phyloP scores from a whole-genome alignment of 2,113 vertebrate species.

The Megalops atlanticus region DNA sequence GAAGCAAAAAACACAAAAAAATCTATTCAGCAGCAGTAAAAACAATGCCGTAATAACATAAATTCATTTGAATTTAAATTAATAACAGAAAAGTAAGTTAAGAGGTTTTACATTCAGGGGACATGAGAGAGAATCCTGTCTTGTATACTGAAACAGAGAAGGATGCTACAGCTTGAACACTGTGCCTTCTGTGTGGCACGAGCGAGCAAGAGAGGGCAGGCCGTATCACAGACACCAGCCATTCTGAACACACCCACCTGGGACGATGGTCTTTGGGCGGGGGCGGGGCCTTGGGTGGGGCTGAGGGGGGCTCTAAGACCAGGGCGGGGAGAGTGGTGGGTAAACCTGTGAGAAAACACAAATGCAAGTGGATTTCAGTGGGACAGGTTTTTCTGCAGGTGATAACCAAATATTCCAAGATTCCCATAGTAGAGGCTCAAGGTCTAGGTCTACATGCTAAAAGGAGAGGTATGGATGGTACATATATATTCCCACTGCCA shows the following conservation, averaged over 20 bases:
- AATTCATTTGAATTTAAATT: not conserved
- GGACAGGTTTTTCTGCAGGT: not conserved
- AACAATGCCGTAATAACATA: no score
- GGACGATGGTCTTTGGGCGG: constrained; percentile 61
- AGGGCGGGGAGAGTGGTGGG: not conserved
- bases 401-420: no score
- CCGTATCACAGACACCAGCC: not conserved
- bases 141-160: not conserved
- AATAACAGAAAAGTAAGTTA: not conserved
- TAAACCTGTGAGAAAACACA: not conserved
- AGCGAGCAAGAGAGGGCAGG: not conserved
- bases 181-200: not conserved
- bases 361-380: not conserved
- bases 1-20: no score
- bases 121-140: no score
- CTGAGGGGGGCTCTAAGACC: not conserved
- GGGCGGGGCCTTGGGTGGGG: constrained; percentile 33
- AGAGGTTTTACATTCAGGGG: no score
- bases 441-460: no score
- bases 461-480: no score
- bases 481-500: no score
- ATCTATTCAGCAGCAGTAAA: no score
- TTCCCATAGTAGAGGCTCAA: no score
- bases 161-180: not conserved
- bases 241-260: constrained; percentile 50